Base-by-base conservation (phyloP, 2,113 vertebrate species). In the Thryonomys swinderianus region DNA sequence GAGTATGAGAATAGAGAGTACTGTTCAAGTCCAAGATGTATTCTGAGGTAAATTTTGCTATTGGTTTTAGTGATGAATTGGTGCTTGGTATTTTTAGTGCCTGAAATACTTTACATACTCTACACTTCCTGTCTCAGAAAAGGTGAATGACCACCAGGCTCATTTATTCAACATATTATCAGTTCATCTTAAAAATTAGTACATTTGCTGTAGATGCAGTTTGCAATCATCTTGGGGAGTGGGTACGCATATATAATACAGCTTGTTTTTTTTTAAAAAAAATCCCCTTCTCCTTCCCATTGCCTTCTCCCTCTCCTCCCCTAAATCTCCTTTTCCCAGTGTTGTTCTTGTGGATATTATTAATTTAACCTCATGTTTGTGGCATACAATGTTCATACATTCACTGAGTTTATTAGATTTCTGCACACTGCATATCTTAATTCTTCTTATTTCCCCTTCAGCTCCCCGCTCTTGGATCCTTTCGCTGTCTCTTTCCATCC, bases 1-100 rank as follows among this genome's bases (percentile, higher is more conserved):
- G 74, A 42, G 66, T 81, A 9, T 23, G 45, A 25, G 51, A 79
- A 66, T 32, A 61, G 51, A 93, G 30, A 90, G n/a, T 48, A 57
- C 73, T 42, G 37, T 5, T 87, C 17, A 11, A 74, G 90, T 48
- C 87, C 27, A 90, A 90, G 34, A n/a, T 83, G n/a, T 20, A 88
- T 82, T 92, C 85, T 87, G 71, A 64, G 73, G 69, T 66, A 42
- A 73, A 71, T 93, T 59, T 90, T 13, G 32, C 48, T 73, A 16
- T 13, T 90, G 64, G 7, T 76, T 80, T n/a, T 4, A 4, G 45
- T 67, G 71, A 76, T 88, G 91, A 88, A 53, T 55, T 62, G 5
- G 23, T 55, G 32, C 40, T 87, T 83, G 67, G 71, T 73, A 73
- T 42, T 90, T 93, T 94, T 74, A 42, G 17, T 48, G 57, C 18